Base-by-base conservation (phyloP, 2,888 invertebrate species). In the Megaustenia siamemsis region DNA sequence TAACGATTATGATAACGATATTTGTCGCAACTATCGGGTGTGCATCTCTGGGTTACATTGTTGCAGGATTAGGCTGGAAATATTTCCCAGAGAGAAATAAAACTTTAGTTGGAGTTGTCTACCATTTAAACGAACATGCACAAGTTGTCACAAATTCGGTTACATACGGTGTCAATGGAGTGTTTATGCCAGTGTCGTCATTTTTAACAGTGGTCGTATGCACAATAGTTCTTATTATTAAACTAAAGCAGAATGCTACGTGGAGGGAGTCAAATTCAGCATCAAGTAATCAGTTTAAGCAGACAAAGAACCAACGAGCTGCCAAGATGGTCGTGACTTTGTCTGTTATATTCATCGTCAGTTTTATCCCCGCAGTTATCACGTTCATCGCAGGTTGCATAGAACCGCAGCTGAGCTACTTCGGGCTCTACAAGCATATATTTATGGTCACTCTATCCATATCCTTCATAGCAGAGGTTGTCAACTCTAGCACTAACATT, bases 321-420 rank as follows among this genome's bases (percentile, higher is more conserved):
- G 43, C 53, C n/a, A 82, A 63, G 38, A 73, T 82, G 73, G 43
- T 73, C 10, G 63, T 82, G 12, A 28, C 43, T 12, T 21, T 82
- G 5, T 56, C 73, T 32, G n/a, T 73, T 18, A 63, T 82, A 38
- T 82, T 82, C 24, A 60, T 82, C 24, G n/a, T 21, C 10, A 73
- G 82, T 35, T 82, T 68, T 75, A 40, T 82, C n/a, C 82, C 82
- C 28, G 82, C 69, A 6, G 68, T 49, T 56, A 24, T 56, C 8
- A 40, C 60, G 12, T 82, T 82, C 38, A 73, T 75, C 8, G 32
- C 38, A 2, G 53, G 38, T 12, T 53, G 71, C 21, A 21, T 82
- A 12, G 82, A 73, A 10, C 73, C 82, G 6, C 60, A 60, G 8
- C 60, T 82, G 5, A 71, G 43, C 1, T 60, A 68, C 35, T 73